These are phyloP conservation scores for Baccha elongata DNA, from an alignment of 2,888 invertebrate genomes.

Conservation along the genomic window DNA sequence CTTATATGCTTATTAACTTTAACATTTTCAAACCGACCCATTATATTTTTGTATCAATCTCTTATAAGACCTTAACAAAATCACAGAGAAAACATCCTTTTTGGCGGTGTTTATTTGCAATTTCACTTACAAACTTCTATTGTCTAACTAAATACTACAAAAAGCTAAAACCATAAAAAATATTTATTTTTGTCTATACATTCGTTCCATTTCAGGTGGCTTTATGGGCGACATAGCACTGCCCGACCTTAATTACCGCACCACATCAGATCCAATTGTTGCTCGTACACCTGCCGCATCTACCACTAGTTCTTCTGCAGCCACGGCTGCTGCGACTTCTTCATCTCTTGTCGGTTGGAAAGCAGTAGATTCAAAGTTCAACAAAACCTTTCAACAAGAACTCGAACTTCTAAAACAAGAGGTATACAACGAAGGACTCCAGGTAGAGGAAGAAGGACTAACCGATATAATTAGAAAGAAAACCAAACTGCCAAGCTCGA, in stretches of 20 bases:
- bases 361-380: conserved; percentile 82
- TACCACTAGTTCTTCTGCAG: conserved; percentile 49
- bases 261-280: conserved; percentile 74
- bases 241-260: conserved; percentile 84
- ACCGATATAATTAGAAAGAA: conserved; percentile 89
- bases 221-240: conserved; percentile 94
- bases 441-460: conserved; percentile 92
- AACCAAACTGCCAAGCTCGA: conserved; percentile 85
- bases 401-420: conserved; percentile 92
- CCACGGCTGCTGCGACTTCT: conserved; percentile 43
- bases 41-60: too few relatives aligned
- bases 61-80: too few relatives aligned
- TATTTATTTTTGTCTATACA: conserved; percentile 10
- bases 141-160: background rate
- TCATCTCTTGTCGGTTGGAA: conserved; percentile 72
- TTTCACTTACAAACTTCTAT: too few relatives aligned
- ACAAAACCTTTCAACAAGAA: conserved; percentile 88
- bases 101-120: too few relatives aligned
- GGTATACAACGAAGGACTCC: conserved; percentile 90
- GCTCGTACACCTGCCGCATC: conserved; percentile 70
- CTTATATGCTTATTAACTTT: too few relatives aligned
- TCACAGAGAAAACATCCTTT: too few relatives aligned
- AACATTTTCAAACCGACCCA: too few relatives aligned
- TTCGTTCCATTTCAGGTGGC: conserved; percentile 85
- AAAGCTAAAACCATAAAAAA: conserved; percentile 6